Evolutionary conservation across 92 coral and sea anemone species (phyloP).

Genomic region (Palythoa grandis): DNA sequence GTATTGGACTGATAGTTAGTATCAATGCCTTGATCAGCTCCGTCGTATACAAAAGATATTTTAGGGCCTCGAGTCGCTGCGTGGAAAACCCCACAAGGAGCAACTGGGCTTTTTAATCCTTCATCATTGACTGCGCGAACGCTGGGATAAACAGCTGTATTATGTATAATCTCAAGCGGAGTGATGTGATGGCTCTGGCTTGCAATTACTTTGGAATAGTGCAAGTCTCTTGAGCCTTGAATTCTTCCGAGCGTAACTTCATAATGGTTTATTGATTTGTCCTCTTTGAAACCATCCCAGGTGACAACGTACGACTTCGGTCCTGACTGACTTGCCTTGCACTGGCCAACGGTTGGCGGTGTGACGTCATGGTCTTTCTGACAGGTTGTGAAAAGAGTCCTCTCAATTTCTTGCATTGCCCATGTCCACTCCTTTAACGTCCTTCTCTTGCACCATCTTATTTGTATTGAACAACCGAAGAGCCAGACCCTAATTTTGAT

Average conservation of each 20-base stretch:
- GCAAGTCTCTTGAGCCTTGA: constrained; percentile 86
- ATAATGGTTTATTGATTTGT: constrained; percentile 76
- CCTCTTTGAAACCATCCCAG: constrained; percentile 91
- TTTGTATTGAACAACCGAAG: constrained; percentile 61
- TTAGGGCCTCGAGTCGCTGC: constrained; percentile 80
- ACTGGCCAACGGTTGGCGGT: constrained; percentile 80
- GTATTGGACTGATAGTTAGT: constrained; percentile 77
- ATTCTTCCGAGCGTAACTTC: constrained; percentile 82
- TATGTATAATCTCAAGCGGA: constrained; percentile 76
- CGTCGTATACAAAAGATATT: constrained; percentile 82
- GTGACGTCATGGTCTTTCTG: constrained; percentile 76
- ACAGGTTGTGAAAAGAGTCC: constrained; percentile 79
- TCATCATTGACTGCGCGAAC: constrained; percentile 83
- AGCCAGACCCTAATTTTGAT: constrained; percentile 68
- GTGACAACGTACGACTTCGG: constrained; percentile 83
- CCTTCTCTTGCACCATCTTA: constrained; percentile 78
- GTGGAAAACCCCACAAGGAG: constrained; percentile 70
- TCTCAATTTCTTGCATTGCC: constrained; percentile 83
- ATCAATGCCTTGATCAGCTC: constrained; percentile 60
- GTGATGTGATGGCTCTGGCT: constrained; percentile 69
- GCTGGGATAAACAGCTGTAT: constrained; percentile 75
- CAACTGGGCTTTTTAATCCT: constrained; percentile 79
- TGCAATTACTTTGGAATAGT: constrained; percentile 69
- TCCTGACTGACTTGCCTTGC: constrained; percentile 85
- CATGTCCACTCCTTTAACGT: constrained; percentile 93